Evolutionary conservation across 1,140 invertebrate species (phyloP), one percentile per base, ranked within the genome.

Genomic region (Coenobita brevimanus): DNA sequence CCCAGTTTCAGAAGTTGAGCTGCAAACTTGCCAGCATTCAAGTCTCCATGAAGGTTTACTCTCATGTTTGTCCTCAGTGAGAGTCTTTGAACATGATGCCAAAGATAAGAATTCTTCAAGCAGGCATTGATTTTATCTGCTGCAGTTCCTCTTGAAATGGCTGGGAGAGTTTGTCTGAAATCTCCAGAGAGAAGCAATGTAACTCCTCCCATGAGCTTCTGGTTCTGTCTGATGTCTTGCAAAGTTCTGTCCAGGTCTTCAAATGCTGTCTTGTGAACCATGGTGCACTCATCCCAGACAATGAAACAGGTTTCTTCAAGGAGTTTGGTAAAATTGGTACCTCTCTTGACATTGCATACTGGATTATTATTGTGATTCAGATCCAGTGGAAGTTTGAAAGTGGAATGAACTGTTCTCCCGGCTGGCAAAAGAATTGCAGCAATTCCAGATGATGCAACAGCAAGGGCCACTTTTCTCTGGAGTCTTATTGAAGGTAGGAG

Each of bases 381-480:
- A n/a, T n/a, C n/a, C n/a, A n/a, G n/a, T n/a, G n/a, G n/a, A n/a
- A n/a, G n/a, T n/a, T n/a, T n/a, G n/a, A n/a, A n/a, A n/a, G n/a
- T n/a, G n/a, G n/a, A n/a, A n/a, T n/a, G n/a, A n/a, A n/a, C n/a
- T n/a, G n/a, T n/a, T n/a, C n/a, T n/a, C n/a, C n/a, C n/a, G n/a
- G n/a, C n/a, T n/a, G n/a, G n/a, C 75, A 94, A 86, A 36, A 94
- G 91, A 64, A 93, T 94, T 41, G 94, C 93, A 33, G 94, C 94
- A 78, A 95, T 94, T 80, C 93, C 94, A 41, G 93, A 94, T 62
- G 92, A 94, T 78, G 94, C 94, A 60, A 94, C 90, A 3, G 93
- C 93, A 13, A 94, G 64, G 38, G 92, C 92, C 82, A 92, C 92
- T 27, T 92, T 78, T 36, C 90, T 83, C 27, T 90, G 6, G 62